phyloP scores from a whole-genome alignment of 2,797 vertebrate species.

The Takifugu ocellatus region DNA sequence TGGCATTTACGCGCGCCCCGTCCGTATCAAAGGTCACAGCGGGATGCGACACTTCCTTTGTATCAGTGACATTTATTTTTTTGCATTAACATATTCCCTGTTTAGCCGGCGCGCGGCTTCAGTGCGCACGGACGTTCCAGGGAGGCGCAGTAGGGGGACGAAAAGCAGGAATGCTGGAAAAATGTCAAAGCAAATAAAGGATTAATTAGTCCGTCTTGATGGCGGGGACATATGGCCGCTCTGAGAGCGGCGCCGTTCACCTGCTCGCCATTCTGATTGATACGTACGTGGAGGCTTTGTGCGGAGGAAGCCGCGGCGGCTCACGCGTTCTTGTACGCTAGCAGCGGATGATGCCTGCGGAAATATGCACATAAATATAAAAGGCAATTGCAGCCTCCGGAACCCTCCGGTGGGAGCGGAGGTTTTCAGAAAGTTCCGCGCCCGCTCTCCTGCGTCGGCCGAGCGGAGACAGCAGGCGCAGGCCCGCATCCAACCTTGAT shows the following conservation, averaged over 20 bases:
- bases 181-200: slow-evolving; percentile 16
- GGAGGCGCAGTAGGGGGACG: neutral
- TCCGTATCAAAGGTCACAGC: slow-evolving; percentile 58
- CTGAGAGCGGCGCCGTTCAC: slow-evolving; percentile 66
- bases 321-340: slow-evolving; percentile 2
- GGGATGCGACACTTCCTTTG: slow-evolving; percentile 36
- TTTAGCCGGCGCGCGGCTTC: slow-evolving; percentile 18
- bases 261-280: slow-evolving; percentile 58
- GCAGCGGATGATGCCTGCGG: no score
- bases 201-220: slow-evolving; percentile 26
- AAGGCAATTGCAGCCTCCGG: neutral
- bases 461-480: slow-evolving; percentile 29
- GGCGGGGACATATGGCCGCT: slow-evolving; percentile 50
- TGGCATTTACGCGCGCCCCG: slow-evolving; percentile 48
- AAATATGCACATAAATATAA: neutral
- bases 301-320: slow-evolving; percentile 11
- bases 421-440: neutral
- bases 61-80: slow-evolving; percentile 53
- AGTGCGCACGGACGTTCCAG: neutral
- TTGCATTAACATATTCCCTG: slow-evolving; percentile 27
- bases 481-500: slow-evolving; percentile 54
- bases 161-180: slow-evolving; percentile 1
- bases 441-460: slow-evolving; percentile 34
- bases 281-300: slow-evolving; percentile 17
- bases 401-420: slow-evolving; percentile 17